Conservation (phyloP, 1,140 invertebrate species). For the Hyles euphorbiae region DNA sequence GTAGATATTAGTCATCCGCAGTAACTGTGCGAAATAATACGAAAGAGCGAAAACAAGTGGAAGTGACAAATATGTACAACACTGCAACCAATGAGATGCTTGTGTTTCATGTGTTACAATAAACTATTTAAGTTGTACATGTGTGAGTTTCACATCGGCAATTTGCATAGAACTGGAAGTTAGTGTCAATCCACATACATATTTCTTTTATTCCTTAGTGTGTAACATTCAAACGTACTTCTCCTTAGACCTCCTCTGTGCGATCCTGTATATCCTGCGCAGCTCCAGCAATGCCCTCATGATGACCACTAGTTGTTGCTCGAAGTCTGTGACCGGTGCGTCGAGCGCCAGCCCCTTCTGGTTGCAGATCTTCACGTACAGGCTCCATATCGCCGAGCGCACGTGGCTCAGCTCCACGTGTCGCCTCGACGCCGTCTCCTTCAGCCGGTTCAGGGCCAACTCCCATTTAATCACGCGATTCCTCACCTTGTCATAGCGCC, state of each 20-base stretch:
- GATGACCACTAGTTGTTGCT: slow-evolving; percentile 65
- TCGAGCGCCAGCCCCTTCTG: slow-evolving; percentile 56
- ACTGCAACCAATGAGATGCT: too few species aligned
- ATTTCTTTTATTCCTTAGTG: too few species aligned
- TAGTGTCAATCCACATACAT: too few species aligned
- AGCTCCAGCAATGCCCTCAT: slow-evolving; percentile 65
- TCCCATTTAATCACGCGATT: slow-evolving; percentile 70
- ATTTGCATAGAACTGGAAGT: too few species aligned
- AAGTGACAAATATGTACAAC: too few species aligned
- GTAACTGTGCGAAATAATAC: too few species aligned
- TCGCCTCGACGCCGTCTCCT: slow-evolving; percentile 57
- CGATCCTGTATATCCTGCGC: slow-evolving; percentile 58
- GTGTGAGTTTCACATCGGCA: too few species aligned
- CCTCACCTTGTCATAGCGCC: slow-evolving; percentile 61
- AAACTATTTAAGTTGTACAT: too few species aligned
- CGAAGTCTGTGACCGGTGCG: slow-evolving; percentile 46
- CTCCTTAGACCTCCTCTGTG: slow-evolving; percentile 52
- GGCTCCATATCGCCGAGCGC: slow-evolving; percentile 55
- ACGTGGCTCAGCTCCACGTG: slow-evolving; percentile 67
- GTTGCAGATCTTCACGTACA: slow-evolving; percentile 67
- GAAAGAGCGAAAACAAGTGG: too few species aligned
- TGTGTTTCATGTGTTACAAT: too few species aligned
- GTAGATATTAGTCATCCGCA: too few species aligned
- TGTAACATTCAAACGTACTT: slow-evolving; percentile 36
- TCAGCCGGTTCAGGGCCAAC: slow-evolving; percentile 59